Conservation (phyloP, 2,797 vertebrate genomes). For the Spinibarbus caldwelli region DNA sequence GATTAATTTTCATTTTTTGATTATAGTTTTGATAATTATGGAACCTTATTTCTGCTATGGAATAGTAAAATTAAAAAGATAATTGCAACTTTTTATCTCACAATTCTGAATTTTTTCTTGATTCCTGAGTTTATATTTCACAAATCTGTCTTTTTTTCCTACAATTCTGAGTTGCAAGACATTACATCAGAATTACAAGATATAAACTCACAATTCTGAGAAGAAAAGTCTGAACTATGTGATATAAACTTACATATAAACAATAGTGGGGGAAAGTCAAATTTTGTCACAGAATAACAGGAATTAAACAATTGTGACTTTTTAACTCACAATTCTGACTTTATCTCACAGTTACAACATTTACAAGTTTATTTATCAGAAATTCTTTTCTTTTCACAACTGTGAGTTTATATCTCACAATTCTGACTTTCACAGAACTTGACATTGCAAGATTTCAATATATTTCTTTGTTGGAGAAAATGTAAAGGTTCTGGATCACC, state of each 20-base stretch:
- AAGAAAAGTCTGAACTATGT: neutral
- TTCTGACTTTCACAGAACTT: neutral
- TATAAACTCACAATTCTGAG: neutral
- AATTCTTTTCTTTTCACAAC: neutral
- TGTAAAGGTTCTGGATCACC: neutral
- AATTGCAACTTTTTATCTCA: neutral
- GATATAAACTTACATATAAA: neutral
- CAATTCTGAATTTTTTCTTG: no score
- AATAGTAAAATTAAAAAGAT: neutral
- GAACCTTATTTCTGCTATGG: no score
- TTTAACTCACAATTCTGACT: neutral
- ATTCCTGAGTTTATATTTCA: neutral
- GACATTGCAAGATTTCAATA: neutral
- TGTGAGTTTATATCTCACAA: neutral
- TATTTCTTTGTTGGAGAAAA: neutral
- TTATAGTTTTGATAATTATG: neutral
- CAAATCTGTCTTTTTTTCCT: neutral
- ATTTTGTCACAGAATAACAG: neutral
- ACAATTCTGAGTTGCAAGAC: neutral
- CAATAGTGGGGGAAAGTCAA: neutral
- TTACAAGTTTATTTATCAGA: neutral
- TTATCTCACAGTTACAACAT: neutral
- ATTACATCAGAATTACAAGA: neutral
- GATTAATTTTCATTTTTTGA: neutral
- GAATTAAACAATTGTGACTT: neutral